Evolutionary conservation across 92 coral and sea anemone species (phyloP), one percentile per base, ranked within the genome.

Genomic region (Zoanthus gigantus): DNA sequence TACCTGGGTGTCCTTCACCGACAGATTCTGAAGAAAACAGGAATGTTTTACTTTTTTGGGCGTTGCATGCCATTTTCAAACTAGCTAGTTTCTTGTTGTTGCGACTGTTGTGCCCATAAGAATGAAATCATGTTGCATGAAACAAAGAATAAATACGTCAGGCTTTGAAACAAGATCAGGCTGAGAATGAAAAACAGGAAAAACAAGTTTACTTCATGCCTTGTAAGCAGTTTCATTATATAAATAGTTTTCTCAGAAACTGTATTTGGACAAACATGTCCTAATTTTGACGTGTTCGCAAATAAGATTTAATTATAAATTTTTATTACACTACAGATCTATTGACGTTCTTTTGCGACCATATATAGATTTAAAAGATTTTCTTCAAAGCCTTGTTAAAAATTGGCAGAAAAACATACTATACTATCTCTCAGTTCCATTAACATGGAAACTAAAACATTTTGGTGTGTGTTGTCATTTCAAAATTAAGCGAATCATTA

Each of bases 1-100:
- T 90, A 94, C 98, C 98, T 82, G 98, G 94, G 82, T 94, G 98
- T 23, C 98, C 98, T 74, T 92, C 98, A 28, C 98, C 98, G 9
- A 92, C 98, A 14, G 95, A 92, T 90, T 94, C 98, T 8, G 95
- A 92, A 9, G 98, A 92, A 77, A 94, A 94, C 23, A 94, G 75
- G 69, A 94, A 94, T 6, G 94, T 85, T 14, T 87, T 91, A 58
- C 93, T 92, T 31, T 65, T 52, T 18, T 66, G 42, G 12, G 34
- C 54, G 23, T 9, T 79, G 11, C 61, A n/a, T 46, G 74, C 75
- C 85, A 81, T 81, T 46, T 68, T 5, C 0, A 29, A 7, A 54
- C 9, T 30, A 53, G 7, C 63, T 52, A 37, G 56, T 47, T 29
- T 7, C 18, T 77, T 52, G 13, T 65, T n/a, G 13, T 46, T 65